These are phyloP conservation scores for Alexandromys fortis DNA, from an alignment of 2,113 vertebrate genomes.

Conservation along the genomic window DNA sequence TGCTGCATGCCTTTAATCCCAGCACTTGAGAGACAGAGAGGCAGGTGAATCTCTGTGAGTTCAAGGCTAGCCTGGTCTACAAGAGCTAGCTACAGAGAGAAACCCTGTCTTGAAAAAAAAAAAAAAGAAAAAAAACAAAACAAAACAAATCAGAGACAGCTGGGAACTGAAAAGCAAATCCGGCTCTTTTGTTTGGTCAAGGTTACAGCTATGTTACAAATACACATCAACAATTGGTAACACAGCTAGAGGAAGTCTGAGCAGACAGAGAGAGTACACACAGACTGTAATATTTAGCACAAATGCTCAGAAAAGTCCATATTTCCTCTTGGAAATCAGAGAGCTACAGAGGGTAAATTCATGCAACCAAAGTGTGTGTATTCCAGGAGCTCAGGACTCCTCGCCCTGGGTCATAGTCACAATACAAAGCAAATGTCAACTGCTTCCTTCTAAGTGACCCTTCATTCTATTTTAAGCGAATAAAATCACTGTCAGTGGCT, in stretches of 20 bases:
- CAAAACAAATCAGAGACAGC: neutral
- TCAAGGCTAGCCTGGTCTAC: too few relatives aligned
- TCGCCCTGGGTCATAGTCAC: neutral
- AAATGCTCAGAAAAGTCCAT: neutral
- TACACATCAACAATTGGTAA: neutral
- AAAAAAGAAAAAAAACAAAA: too few relatives aligned
- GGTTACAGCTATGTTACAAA: neutral
- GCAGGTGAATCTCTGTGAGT: too few relatives aligned
- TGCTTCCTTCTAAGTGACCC: neutral
- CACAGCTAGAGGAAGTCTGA: conserved; percentile 22
- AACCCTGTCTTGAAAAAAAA: too few relatives aligned
- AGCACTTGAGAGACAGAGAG: too few relatives aligned
- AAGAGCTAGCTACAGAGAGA: too few relatives aligned
- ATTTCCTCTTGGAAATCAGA: conserved; percentile 25
- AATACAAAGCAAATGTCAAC: neutral
- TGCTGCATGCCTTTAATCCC: too few relatives aligned
- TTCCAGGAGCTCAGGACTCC: neutral
- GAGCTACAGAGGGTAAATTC: neutral
- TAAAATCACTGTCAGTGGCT: neutral
- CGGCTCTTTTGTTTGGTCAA: neutral
- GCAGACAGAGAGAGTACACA: neutral
- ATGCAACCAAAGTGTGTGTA: neutral
- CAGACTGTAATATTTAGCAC: neutral
- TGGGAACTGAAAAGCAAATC: neutral
- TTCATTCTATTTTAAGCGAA: conserved; percentile 9